Evolutionary conservation across 1,140 invertebrate species (phyloP).

Genomic region (Chironomus tepperi): DNA sequence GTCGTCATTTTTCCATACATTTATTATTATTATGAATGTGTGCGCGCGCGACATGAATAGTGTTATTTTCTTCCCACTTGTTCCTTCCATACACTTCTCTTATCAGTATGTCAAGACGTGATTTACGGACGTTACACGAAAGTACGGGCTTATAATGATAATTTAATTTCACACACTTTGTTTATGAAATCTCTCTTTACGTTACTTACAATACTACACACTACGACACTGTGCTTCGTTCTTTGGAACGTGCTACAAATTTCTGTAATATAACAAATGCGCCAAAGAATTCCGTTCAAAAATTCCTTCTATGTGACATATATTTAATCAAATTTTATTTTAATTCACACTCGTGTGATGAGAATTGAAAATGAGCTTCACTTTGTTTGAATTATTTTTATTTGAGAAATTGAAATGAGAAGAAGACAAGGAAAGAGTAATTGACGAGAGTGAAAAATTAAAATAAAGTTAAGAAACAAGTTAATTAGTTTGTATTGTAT

Average conservation of each 20-base stretch:
- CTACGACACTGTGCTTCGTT: not conserved
- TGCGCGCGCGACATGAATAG: no score
- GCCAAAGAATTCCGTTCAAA: no score
- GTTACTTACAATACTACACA: not conserved
- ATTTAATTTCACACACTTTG: slow-evolving; percentile 22
- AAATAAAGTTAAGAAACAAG: no score
- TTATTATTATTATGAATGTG: not conserved
- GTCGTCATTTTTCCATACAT: no score
- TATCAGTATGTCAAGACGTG: slow-evolving; percentile 13
- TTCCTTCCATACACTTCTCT: not conserved
- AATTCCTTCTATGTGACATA: not conserved
- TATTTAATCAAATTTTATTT: slow-evolving; percentile 15
- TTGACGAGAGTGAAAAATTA: no score
- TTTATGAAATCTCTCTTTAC: slow-evolving; percentile 4
- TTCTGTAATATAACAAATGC: not conserved
- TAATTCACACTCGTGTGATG: slow-evolving; percentile 6
- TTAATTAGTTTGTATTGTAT: no score
- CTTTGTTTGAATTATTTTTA: not conserved
- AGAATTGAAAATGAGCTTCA: slow-evolving; percentile 1
- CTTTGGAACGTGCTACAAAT: not conserved
- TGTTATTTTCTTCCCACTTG: not conserved
- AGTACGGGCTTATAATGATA: slow-evolving; percentile 11
- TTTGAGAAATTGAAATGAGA: not conserved
- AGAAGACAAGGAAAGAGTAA: not conserved
- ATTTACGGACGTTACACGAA: not conserved